Evolutionary conservation across 1,140 invertebrate species (phyloP), one percentile per base, ranked within the genome.

Genomic region (Berghia stephanieae): DNA sequence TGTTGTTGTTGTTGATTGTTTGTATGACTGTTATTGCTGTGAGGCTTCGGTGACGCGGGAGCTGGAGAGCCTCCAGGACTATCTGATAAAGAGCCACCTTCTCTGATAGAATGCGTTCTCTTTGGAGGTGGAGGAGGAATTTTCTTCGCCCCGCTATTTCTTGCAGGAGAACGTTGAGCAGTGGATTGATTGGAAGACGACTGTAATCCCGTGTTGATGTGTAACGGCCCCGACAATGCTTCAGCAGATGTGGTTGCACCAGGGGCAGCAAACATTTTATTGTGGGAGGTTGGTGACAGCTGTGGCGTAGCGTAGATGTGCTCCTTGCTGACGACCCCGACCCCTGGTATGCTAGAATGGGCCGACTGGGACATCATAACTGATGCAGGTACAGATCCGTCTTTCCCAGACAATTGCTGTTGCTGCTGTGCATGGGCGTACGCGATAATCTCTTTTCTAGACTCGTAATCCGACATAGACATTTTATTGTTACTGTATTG

Each of bases 81-180:
- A 16, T 68, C 31, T 68, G 24, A 24, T 42, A 36, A 16, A 10
- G n/a, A 5, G 27, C 24, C 55, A 24, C 69, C 71, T 40, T 66
- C 52, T 27, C 81, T 81, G n/a, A 91, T 89, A 3, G 91, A 91
- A 78, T 91, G 90, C 6, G 89, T 90, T 40, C 95, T 90, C 83
- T 96, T 94, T 1, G 96, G 96, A 1, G 96, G 95, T 0, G 96
- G 96, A 16, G 95, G 95, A 34, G 86, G 83, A 18, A 81, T 81
- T 55, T 94, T 93, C 24, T 88, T 60, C 16, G 24, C 74, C 16
- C 74, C 42, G 85, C 81, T 74, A 75, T 83, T 68, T 69, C 80
- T 76, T 76, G 80, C 67, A 72, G 73, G 82, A 52, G 75, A 76
- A 27, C 8, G 67, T 72, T 34, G 79, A 67, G 52, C 82, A 78